phyloP scores from a whole-genome alignment of 2,888 invertebrate genomes.

The Campaea margaritaria region DNA sequence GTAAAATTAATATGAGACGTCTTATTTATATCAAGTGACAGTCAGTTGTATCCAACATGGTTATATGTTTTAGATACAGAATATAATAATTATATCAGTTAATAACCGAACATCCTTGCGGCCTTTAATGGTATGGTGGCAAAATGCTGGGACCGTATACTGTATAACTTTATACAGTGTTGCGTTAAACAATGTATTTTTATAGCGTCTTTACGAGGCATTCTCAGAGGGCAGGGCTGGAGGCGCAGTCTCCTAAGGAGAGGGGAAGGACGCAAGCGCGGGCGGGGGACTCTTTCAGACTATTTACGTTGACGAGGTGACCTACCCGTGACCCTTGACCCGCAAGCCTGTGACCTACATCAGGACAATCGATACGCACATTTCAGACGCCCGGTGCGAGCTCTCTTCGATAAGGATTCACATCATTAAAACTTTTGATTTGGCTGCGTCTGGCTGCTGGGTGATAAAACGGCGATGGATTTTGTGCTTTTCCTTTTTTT shows the following conservation, averaged over 20 bases:
- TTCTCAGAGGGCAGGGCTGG: conserved; percentile 55
- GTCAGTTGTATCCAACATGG: neutral
- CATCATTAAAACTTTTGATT: conserved; percentile 62
- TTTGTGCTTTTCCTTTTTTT: conserved; percentile 34
- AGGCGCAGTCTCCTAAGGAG: conserved; percentile 55
- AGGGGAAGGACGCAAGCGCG: conserved; percentile 43
- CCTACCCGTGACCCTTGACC: conserved; percentile 86
- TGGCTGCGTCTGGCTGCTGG: conserved; percentile 42
- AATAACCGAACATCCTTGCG: conserved; percentile 25
- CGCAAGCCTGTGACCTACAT: conserved; percentile 84
- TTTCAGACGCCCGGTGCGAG: conserved; percentile 50
- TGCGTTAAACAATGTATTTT: conserved; percentile 61
- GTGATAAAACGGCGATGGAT: conserved; percentile 51
- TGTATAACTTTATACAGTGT: conserved; percentile 3
- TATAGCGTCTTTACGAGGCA: conserved; percentile 63
- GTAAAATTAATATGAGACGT: no score
- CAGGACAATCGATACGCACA: conserved; percentile 70
- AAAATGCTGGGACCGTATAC: conserved; percentile 18
- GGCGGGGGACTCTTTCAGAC: conserved; percentile 55
- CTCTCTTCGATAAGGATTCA: conserved; percentile 55
- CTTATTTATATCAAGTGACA: no score
- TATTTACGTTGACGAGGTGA: conserved; percentile 71
- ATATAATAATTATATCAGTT: conserved; percentile 23
- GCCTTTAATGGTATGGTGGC: conserved; percentile 30
- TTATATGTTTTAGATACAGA: neutral